These are phyloP conservation scores for Choloepus didactylus DNA, from an alignment of 2,797 vertebrate genomes.

Conservation along the genomic window DNA sequence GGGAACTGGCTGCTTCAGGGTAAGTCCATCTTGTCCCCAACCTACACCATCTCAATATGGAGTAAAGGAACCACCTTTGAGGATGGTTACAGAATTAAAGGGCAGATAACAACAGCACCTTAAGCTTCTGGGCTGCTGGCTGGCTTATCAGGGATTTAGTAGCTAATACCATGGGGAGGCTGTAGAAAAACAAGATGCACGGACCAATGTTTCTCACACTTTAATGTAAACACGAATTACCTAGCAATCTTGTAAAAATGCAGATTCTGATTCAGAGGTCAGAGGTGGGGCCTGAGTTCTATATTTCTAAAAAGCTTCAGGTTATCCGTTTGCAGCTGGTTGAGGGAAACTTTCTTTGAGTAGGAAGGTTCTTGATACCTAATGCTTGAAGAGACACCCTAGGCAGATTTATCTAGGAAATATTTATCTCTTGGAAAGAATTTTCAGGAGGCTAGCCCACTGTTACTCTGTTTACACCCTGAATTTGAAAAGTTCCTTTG, in stretches of 20 bases:
- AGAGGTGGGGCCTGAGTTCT: neutral
- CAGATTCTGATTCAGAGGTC: constrained; percentile 22
- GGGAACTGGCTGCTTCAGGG: neutral
- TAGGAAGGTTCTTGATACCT: neutral
- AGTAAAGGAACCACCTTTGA: constrained; percentile 9
- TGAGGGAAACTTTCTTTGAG: neutral
- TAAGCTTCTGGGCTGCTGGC: neutral
- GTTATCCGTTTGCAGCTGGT: neutral
- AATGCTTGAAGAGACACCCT: neutral
- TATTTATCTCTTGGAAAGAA: constrained; percentile 1
- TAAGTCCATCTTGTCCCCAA: neutral
- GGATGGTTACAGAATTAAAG: constrained; percentile 16
- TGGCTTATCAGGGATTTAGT: constrained; percentile 1
- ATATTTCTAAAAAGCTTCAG: constrained; percentile 27
- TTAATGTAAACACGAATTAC: neutral
- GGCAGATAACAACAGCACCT: neutral
- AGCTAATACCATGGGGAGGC: neutral
- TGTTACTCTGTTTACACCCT: constrained; percentile 51
- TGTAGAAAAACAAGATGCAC: neutral
- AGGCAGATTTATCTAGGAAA: too few species aligned
- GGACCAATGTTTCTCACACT: constrained; percentile 45
- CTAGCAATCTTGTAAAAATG: constrained; percentile 37
- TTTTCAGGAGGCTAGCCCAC: neutral
- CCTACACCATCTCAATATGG: neutral
- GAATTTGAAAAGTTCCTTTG: constrained; percentile 23